A percentile compares a stretch with the other conserved stretches of the same genome.
These are phyloP conservation scores for Aleiodes leptofemur DNA, from an alignment of 2,888 invertebrate species.

Conservation along the genomic window DNA sequence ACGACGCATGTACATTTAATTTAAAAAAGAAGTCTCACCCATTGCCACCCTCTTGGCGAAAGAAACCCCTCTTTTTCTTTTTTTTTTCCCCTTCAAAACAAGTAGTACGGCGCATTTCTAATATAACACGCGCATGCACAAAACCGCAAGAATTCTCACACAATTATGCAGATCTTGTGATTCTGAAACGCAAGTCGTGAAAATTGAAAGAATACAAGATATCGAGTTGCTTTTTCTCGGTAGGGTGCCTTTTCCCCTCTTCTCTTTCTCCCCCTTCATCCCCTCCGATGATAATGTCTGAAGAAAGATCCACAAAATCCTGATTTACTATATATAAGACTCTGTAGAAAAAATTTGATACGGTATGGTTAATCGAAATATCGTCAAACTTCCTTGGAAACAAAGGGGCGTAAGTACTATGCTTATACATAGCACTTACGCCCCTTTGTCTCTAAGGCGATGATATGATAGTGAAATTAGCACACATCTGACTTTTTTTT, in stretches of 20 bases:
- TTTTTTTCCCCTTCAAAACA: neutral
- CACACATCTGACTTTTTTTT: no score
- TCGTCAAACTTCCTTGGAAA: no score
- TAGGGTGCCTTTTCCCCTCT: neutral
- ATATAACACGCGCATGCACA: neutral
- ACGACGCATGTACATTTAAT: constrained; percentile 39
- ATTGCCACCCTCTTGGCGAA: no score
- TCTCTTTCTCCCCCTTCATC: neutral
- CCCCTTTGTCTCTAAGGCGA: no score
- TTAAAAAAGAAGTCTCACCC: constrained; percentile 5
- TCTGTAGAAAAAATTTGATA: no score
- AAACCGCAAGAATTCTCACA: constrained; percentile 7
- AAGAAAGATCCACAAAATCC: no score
- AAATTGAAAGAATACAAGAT: constrained; percentile 12
- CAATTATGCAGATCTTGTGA: constrained; percentile 1
- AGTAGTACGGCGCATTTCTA: neutral
- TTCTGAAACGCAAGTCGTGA: neutral
- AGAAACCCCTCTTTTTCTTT: neutral
- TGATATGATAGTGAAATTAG: no score
- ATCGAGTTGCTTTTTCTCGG: constrained; percentile 3
- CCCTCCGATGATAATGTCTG: no score
- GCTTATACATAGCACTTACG: no score
- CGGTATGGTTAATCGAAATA: no score
- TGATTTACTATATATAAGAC: no score
- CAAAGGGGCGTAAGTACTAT: no score